A percentile compares a stretch with the other conserved stretches of the same genome.
Conservation (phyloP, 92 coral and sea anemone species). For the Porites lobata region DNA sequence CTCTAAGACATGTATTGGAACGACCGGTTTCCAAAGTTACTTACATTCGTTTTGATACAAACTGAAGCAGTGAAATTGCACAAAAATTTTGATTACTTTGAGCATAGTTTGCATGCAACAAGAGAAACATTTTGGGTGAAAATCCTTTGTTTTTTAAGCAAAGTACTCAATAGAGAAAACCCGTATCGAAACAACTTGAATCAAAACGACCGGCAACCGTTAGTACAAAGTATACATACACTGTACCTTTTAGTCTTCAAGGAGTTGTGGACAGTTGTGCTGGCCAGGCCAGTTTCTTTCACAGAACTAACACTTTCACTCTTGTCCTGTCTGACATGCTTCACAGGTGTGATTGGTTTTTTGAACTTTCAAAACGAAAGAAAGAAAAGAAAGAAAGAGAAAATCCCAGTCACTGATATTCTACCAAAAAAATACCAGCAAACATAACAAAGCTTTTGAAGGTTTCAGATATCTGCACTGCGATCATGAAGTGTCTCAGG, state of each 20-base stretch:
- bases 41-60: too few species aligned
- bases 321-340: not conserved
- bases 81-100: too few species aligned
- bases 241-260: not conserved
- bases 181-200: not conserved
- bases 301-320: not conserved
- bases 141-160: too few species aligned
- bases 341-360: constrained; percentile 49
- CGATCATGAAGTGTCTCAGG: constrained; percentile 33
- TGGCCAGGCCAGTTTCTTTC: not conserved
- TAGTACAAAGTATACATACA: not conserved
- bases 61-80: too few species aligned
- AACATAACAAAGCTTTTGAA: not conserved
- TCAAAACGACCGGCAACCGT: not conserved
- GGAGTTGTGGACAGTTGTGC: constrained; percentile 8
- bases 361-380: constrained; percentile 50
- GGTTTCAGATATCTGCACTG: constrained; percentile 62
- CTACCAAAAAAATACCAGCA: not conserved
- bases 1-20: too few species aligned
- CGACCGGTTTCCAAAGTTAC: too few species aligned
- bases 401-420: too few species aligned
- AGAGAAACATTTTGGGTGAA: too few species aligned
- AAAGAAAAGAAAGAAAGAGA: constrained; percentile 3
- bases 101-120: too few species aligned
- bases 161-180: too few species aligned